Evolutionary conservation across 2,797 vertebrate genomes (phyloP).

Genomic region (Enoplosus armatus): DNA sequence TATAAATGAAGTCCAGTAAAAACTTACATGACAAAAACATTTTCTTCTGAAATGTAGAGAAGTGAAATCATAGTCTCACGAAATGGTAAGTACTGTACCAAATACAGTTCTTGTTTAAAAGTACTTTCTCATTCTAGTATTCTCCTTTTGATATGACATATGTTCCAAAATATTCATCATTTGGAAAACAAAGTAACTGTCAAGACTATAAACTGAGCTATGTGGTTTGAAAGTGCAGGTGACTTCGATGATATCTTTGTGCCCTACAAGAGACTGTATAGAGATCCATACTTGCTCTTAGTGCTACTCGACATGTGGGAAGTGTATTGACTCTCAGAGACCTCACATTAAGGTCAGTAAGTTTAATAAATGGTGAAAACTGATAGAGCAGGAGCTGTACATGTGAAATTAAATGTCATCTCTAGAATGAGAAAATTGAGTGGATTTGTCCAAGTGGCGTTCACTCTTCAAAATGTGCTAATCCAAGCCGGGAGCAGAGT

Average conservation of each 20-base stretch:
- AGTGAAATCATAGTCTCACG: not conserved
- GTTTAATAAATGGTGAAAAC: conserved; percentile 72
- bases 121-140: not conserved
- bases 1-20: not conserved
- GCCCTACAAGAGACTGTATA: not conserved
- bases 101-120: not conserved
- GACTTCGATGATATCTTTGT: not conserved
- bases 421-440: conserved; percentile 71
- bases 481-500: conserved; percentile 66
- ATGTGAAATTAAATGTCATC: conserved; percentile 82
- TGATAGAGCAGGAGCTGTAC: conserved; percentile 49
- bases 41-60: not conserved
- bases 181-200: not conserved
- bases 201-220: not conserved
- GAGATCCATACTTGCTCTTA: conserved; percentile 8
- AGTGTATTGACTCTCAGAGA: conserved; percentile 38
- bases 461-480: conserved; percentile 71
- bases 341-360: conserved; percentile 64
- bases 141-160: not conserved
- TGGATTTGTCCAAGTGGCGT: conserved; percentile 74
- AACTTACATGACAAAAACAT: not conserved
- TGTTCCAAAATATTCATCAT: not conserved
- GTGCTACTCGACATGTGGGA: not conserved
- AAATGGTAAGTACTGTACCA: not conserved
- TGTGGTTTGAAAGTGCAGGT: not conserved